These are phyloP conservation scores for Myopa testacea DNA, from an alignment of 2,888 invertebrate species.

Conservation along the genomic window DNA sequence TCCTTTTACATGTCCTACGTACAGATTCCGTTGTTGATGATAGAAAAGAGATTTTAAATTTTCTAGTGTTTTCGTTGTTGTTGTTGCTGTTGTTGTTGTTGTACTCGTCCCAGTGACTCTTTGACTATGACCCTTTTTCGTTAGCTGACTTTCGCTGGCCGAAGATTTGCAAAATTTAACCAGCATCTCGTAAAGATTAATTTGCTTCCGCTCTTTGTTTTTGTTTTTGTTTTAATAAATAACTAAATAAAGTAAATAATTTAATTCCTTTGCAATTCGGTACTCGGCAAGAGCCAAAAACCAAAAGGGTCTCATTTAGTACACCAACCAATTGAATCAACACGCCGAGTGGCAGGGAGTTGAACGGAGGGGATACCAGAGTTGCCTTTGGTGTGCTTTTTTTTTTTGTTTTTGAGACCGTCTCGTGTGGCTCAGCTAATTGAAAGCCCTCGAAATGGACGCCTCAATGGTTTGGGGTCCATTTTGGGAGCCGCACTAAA, in stretches of 20 bases:
- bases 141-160: slow-evolving; percentile 36
- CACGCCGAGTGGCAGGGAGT: slow-evolving; percentile 32
- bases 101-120: slow-evolving; percentile 30
- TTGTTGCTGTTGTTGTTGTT: slow-evolving; percentile 53
- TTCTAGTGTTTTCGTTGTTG: slow-evolving; percentile 40
- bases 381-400: slow-evolving; percentile 23
- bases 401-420: not conserved
- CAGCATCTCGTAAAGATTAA: too few species aligned
- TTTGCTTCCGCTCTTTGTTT: too few species aligned
- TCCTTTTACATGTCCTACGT: not conserved
- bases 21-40: slow-evolving; percentile 39
- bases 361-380: slow-evolving; percentile 16
- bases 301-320: slow-evolving; percentile 31
- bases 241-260: slow-evolving; percentile 51
- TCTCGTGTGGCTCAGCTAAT: slow-evolving; percentile 60
- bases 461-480: not conserved
- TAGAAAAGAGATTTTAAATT: not conserved
- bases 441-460: slow-evolving; percentile 56
- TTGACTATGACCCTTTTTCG: slow-evolving; percentile 21
- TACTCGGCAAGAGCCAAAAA: slow-evolving; percentile 2
- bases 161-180: not conserved
- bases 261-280: slow-evolving; percentile 51
- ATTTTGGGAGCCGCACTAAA: not conserved
- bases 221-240: slow-evolving; percentile 56
- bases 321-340: slow-evolving; percentile 44